phyloP scores from a whole-genome alignment of 2,113 vertebrate species.

The Aleadryas rufinucha region DNA sequence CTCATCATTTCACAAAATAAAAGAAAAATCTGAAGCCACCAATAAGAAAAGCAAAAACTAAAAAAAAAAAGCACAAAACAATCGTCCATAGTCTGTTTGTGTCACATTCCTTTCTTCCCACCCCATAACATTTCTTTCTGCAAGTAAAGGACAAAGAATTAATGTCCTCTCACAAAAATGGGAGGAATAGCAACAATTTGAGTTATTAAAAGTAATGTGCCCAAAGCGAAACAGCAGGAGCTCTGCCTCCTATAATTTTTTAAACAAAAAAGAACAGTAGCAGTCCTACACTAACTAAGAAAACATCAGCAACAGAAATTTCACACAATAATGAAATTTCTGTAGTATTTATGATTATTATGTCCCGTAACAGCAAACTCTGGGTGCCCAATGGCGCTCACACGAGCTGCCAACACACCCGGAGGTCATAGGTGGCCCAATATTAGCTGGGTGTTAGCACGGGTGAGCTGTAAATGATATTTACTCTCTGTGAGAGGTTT shows the following conservation, averaged over 20 bases:
- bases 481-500: rapidly evolving
- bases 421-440: neutral
- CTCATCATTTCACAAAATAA: neutral
- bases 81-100: neutral
- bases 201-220: neutral
- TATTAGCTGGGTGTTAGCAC: neutral
- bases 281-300: neutral
- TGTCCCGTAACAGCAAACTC: rapidly evolving
- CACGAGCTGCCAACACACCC: neutral
- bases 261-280: neutral
- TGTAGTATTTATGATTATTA: rapidly evolving
- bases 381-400: rapidly evolving
- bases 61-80: neutral
- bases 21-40: neutral
- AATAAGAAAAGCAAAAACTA: neutral
- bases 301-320: neutral
- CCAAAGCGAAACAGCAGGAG: neutral
- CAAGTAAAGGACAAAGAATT: neutral
- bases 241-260: neutral
- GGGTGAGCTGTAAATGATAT: neutral
- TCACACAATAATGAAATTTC: neutral
- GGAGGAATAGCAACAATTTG: neutral
- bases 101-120: neutral
- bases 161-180: neutral
- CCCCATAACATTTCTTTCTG: neutral